A percentile compares a stretch with the other conserved stretches of the same genome.
Evolutionary conservation across 1,140 invertebrate species (phyloP).

Genomic region (Chelonus insularis): DNA sequence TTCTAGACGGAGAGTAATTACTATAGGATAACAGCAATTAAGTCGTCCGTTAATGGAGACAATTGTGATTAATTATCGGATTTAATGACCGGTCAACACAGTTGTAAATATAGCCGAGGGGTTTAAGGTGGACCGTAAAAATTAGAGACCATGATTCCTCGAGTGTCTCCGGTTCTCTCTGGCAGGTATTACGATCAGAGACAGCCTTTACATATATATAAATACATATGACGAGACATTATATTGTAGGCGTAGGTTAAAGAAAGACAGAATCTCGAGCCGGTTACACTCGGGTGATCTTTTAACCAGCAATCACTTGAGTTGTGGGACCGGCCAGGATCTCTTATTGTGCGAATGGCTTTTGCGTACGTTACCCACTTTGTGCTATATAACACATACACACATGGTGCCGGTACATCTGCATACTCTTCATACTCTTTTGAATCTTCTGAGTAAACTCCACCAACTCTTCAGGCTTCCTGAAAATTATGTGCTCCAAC

Average conservation of each 20-base stretch:
- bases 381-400: background rate
- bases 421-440: conserved; percentile 9
- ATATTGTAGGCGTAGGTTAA: conserved; percentile 10
- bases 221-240: conserved; percentile 22
- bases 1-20: background rate
- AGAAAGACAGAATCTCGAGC: conserved; percentile 44
- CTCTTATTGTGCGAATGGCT: conserved; percentile 30
- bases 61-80: conserved; percentile 60
- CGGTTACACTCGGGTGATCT: conserved; percentile 55
- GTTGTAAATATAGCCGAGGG: conserved; percentile 52
- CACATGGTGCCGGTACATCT: conserved; percentile 11
- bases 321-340: conserved; percentile 51
- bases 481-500: too few species aligned
- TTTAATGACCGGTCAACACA: conserved; percentile 55
- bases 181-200: background rate
- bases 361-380: conserved; percentile 7
- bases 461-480: background rate
- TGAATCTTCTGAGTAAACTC: background rate
- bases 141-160: conserved; percentile 57
- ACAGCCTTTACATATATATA: too few species aligned
- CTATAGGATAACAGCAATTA: conserved; percentile 57
- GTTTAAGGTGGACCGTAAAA: conserved; percentile 53
- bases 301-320: conserved; percentile 56
- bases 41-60: conserved; percentile 58
- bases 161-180: conserved; percentile 18